Base-by-base conservation (phyloP, 2,113 vertebrate genomes). In the Dinomys branickii region DNA sequence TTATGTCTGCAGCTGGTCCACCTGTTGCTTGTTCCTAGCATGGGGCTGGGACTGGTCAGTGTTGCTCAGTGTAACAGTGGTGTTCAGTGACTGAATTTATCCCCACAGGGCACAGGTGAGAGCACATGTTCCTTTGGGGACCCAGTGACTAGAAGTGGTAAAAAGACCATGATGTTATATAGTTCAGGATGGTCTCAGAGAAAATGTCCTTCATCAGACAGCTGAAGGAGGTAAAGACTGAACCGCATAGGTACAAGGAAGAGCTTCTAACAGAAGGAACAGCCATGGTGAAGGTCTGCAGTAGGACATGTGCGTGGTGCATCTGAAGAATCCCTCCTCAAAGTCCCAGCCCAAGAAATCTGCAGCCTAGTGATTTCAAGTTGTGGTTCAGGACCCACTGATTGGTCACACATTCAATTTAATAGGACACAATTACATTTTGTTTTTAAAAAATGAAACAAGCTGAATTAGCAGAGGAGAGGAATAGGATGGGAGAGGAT, bases 231-330 rank as follows among this genome's bases (percentile, higher is more conserved):
- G 9, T 9, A 28, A 65, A 26, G 28, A 35, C 12, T n/a, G 22
- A 85, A 30, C 61, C 5, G 0, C 38, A 16, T 26, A 44, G 75
- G 5, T 80, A 3, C 20, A 30, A 20, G 44, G 35, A n/a, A 67
- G 6, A 47, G 9, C 4, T 4, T 2, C 41, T n/a, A 50, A 52
- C 5, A 8, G n/a, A 2, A 5, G 24, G 6, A 71, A 9, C 5
- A 24, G 58, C 41, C 11, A 9, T 35, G 33, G 0, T 9, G 4
- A 52, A 56, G 20, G 11, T n/a, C 35, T 24, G 0, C 24, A 67
- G 84, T 17, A 22, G n/a, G n/a, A 33, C 52, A 2, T 35, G 38
- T 16, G n/a, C 77, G 78, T 38, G 35, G 47, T 0, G 1, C 13
- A 14, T 84, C 50, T 56, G 59, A 90, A 85, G 35, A 30, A n/a